Conservation (phyloP, 2,797 vertebrate genomes). For the Macropus fuliginosus region DNA sequence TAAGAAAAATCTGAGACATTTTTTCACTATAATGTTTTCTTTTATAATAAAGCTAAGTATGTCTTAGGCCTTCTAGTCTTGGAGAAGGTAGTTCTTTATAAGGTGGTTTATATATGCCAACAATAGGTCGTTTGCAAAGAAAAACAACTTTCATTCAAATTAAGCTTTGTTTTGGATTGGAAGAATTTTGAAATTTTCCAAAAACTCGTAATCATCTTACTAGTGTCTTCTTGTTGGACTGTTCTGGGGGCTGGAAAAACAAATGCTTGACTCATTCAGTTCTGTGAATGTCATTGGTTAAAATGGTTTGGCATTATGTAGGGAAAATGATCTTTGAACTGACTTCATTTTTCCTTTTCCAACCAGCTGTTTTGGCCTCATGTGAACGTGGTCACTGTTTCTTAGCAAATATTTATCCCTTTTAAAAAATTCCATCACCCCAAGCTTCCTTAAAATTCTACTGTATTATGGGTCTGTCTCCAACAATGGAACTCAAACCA, state of each 20-base stretch:
- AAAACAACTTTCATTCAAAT: conserved; percentile 39
- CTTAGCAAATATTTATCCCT: conserved; percentile 48
- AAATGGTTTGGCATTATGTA: conserved; percentile 34
- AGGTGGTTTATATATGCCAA: conserved; percentile 17
- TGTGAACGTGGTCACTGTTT: conserved; percentile 24
- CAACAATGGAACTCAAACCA: background rate
- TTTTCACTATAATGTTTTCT: conserved; percentile 25
- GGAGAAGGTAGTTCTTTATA: conserved; percentile 46
- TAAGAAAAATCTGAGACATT: conserved; percentile 51
- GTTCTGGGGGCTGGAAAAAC: conserved; percentile 3
- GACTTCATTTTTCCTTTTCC: conserved; percentile 52
- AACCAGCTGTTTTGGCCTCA: conserved; percentile 13
- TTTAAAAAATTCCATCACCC: conserved; percentile 26
- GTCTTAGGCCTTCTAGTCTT: conserved; percentile 43
- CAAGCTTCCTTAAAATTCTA: conserved; percentile 63
- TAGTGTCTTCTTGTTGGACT: background rate
- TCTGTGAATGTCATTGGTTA: conserved; percentile 40
- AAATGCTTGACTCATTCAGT: conserved; percentile 15
- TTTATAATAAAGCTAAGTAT: conserved; percentile 52
- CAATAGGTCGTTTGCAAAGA: conserved; percentile 11
- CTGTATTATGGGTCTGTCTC: background rate
- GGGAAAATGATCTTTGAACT: conserved; percentile 11
- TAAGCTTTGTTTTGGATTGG: conserved; percentile 42
- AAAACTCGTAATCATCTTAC: conserved; percentile 38
- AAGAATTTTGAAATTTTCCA: conserved; percentile 60